These are phyloP conservation scores for Hecatera dysodea DNA, from an alignment of 2,888 invertebrate species.

Conservation along the genomic window DNA sequence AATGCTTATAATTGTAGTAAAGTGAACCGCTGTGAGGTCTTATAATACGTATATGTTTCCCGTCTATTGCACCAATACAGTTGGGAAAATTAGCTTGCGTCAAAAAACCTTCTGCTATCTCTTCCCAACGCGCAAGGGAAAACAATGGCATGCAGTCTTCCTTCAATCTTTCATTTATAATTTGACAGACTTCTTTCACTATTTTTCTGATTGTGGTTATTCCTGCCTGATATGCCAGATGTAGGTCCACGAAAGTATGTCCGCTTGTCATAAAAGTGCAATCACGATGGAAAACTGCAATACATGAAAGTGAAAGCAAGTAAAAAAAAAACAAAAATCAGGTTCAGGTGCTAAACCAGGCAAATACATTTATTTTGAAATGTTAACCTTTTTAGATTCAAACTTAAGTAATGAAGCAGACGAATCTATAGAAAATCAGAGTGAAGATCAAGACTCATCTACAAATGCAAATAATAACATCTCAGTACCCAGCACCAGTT, in stretches of 20 bases:
- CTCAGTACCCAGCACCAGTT: constrained; percentile 15
- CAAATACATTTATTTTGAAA: constrained; percentile 54
- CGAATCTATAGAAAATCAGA: constrained; percentile 41
- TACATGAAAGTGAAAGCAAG: constrained; percentile 54
- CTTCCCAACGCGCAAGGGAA: constrained; percentile 59
- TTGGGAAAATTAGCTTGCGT: constrained; percentile 56
- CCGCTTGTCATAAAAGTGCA: constrained; percentile 56
- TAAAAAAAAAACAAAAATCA: constrained; percentile 61
- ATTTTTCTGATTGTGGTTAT: constrained; percentile 63
- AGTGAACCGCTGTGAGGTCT: constrained; percentile 61
- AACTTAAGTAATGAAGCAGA: constrained; percentile 51
- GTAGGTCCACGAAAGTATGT: constrained; percentile 60
- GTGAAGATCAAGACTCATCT: constrained; percentile 9
- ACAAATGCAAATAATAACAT: neutral
- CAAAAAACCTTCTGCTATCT: constrained; percentile 55
- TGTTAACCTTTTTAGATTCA: constrained; percentile 59
- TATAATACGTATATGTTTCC: constrained; percentile 51
- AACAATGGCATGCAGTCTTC: constrained; percentile 59
- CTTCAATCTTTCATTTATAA: constrained; percentile 62
- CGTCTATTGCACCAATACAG: constrained; percentile 54
- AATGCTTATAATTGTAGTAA: constrained; percentile 61
- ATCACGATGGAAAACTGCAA: constrained; percentile 58
- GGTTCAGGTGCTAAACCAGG: constrained; percentile 52
- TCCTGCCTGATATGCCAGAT: constrained; percentile 64
- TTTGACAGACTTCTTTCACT: constrained; percentile 64